These are phyloP conservation scores for Mechanitis mazaeus DNA, from an alignment of 2,888 invertebrate genomes.

Conservation along the genomic window DNA sequence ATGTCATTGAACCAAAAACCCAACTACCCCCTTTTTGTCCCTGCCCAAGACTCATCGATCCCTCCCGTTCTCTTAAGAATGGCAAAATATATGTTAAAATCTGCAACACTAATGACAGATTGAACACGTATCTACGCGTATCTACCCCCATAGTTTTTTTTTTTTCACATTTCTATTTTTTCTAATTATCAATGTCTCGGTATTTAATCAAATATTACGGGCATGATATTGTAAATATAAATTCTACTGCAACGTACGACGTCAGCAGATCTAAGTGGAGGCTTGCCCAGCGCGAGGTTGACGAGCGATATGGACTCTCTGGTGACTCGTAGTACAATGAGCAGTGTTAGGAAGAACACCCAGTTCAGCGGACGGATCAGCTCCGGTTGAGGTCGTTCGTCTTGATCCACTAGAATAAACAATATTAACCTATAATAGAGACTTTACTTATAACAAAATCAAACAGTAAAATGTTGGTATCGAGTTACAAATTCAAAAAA, in stretches of 20 bases:
- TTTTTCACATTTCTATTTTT: too few relatives aligned
- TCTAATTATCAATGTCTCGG: too few relatives aligned
- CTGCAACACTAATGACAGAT: too few relatives aligned
- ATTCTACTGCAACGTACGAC: constrained; percentile 53
- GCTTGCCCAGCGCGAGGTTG: constrained; percentile 66
- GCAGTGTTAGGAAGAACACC: constrained; percentile 71
- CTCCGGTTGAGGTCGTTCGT: constrained; percentile 69
- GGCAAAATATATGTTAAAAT: too few relatives aligned
- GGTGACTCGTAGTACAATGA: constrained; percentile 62
- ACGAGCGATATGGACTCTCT: constrained; percentile 65
- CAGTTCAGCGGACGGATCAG: constrained; percentile 77
- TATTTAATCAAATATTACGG: too few relatives aligned
- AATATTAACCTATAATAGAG: not conserved
- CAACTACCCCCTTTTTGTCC: too few relatives aligned
- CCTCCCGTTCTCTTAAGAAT: too few relatives aligned
- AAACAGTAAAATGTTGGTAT: not conserved
- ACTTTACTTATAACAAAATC: not conserved
- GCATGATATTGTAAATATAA: not conserved
- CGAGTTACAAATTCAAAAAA: too few relatives aligned
- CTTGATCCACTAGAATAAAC: constrained; percentile 61
- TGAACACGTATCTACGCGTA: too few relatives aligned
- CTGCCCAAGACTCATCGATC: too few relatives aligned
- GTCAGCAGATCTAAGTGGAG: constrained; percentile 67
- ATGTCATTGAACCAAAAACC: too few relatives aligned
- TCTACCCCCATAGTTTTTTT: too few relatives aligned